Evolutionary conservation across 2,113 vertebrate species (phyloP).

Genomic region (Tachycineta bicolor): DNA sequence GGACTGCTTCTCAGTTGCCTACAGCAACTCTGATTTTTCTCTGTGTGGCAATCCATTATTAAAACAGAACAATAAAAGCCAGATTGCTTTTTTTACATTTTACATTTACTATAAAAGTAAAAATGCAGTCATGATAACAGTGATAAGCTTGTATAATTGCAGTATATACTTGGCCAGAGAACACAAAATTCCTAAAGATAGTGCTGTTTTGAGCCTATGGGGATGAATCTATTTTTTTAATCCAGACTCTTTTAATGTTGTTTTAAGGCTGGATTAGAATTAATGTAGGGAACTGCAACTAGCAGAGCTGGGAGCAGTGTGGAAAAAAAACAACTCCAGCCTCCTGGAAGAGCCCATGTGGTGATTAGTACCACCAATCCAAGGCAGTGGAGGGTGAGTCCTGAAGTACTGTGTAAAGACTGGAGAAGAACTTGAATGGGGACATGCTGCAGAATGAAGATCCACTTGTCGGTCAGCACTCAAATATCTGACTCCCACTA

Average conservation of each 20-base stretch:
- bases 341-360: neutral
- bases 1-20: constrained; percentile 49
- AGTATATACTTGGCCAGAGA: neutral
- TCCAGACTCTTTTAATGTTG: neutral
- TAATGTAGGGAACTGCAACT: neutral
- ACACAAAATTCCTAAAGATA: constrained; percentile 10
- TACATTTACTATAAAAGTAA: neutral
- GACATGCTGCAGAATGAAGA: neutral
- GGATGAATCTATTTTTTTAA: neutral
- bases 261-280: neutral
- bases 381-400: neutral
- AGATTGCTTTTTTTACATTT: neutral
- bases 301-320: neutral
- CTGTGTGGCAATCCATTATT: constrained; percentile 43
- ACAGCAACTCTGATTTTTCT: constrained; percentile 23
- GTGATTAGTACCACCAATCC: fast-evolving
- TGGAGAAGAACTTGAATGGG: neutral
- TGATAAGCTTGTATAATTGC: constrained; percentile 3
- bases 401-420: neutral
- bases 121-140: neutral
- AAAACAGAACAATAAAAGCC: constrained; percentile 30
- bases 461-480: neutral
- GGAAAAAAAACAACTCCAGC: neutral
- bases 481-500: neutral
- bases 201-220: neutral